A percentile compares a stretch with the other conserved stretches of the same genome.
Evolutionary conservation across 2,797 vertebrate species (phyloP).

Genomic region (Eulemur mongoz): DNA sequence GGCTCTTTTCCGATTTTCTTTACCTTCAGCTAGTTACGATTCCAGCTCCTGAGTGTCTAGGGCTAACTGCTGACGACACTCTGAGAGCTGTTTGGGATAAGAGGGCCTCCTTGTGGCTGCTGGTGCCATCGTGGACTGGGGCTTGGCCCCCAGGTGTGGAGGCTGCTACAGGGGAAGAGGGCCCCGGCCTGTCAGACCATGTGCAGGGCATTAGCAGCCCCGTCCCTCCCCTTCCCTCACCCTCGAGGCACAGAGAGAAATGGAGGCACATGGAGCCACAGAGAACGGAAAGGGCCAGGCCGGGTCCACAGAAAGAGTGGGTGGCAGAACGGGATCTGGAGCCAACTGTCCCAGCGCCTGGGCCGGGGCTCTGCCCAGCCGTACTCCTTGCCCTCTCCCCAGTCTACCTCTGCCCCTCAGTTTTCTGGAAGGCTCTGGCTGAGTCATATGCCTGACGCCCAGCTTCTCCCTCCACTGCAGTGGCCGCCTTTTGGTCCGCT

Average conservation of each 20-base stretch:
- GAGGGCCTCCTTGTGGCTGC: conserved; percentile 66
- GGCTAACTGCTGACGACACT: conserved; percentile 63
- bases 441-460: background rate
- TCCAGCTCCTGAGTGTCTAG: conserved; percentile 62
- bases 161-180: rapidly evolving
- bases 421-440: background rate
- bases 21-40: conserved; percentile 16
- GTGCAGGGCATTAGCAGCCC: rapidly evolving
- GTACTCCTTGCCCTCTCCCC: background rate
- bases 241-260: background rate
- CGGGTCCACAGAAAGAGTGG: background rate
- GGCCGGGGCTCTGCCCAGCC: background rate
- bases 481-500: background rate
- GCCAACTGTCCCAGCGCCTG: background rate
- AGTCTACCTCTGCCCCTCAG: background rate
- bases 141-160: background rate
- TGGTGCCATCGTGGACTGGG: background rate
- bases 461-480: background rate
- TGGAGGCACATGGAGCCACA: background rate
- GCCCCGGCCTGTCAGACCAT: background rate
- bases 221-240: background rate
- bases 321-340: background rate
- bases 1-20: conserved; percentile 56
- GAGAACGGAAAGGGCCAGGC: background rate
- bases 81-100: conserved; percentile 60